A percentile compares a stretch with the other conserved stretches of the same genome.
phyloP scores from a whole-genome alignment of 2,797 vertebrate genomes.

The Percopsis omiscomaycus region DNA sequence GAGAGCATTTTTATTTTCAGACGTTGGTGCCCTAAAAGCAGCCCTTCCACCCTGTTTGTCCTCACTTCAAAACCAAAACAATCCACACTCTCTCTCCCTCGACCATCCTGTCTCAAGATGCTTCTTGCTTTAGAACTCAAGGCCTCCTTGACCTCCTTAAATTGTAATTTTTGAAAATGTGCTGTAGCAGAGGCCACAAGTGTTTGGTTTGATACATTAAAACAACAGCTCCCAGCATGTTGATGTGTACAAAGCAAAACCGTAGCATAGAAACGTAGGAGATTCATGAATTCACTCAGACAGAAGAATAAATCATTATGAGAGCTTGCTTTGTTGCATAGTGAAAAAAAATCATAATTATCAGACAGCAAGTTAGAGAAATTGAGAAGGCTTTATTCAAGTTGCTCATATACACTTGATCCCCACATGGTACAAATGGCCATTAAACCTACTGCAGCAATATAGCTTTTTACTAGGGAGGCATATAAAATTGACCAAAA shows the following conservation, averaged over 20 bases:
- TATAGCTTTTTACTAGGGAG: not conserved
- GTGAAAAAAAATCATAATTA: not conserved
- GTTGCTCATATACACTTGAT: not conserved
- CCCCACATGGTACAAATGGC: not conserved
- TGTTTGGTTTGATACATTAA: conserved; percentile 31
- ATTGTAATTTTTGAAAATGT: conserved; percentile 52
- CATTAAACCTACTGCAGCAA: not conserved
- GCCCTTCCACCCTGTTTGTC: conserved; percentile 20
- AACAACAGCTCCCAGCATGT: conserved; percentile 28
- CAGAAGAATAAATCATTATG: not conserved
- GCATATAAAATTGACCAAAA: too few relatives aligned
- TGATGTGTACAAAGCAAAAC: conserved; percentile 7
- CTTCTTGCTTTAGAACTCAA: conserved; percentile 41
- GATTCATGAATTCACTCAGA: too few relatives aligned
- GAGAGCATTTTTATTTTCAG: conserved; percentile 47
- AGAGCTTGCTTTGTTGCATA: not conserved
- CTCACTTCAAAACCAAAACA: conserved; percentile 61
- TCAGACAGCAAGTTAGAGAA: not conserved
- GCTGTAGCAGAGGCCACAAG: conserved; percentile 26
- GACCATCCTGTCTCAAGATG: conserved; percentile 37
- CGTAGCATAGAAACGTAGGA: too few relatives aligned
- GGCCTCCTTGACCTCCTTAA: conserved; percentile 48
- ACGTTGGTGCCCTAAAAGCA: conserved; percentile 52
- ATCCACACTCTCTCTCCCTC: conserved; percentile 42
- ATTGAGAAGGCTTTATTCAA: not conserved